These are phyloP conservation scores for Hoplodrina ambigua DNA, from an alignment of 2,888 invertebrate species.

Conservation along the genomic window DNA sequence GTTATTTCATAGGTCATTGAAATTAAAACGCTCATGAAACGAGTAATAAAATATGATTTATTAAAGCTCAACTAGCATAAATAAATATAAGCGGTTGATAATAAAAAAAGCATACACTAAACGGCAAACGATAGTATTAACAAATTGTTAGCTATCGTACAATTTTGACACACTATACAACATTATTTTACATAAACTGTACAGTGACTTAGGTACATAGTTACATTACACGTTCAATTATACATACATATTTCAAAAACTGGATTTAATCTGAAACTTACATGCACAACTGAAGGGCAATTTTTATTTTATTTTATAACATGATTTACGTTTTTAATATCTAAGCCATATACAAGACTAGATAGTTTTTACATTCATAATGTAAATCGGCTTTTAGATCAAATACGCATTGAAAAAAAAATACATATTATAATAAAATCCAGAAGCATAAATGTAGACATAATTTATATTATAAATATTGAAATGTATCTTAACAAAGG, in stretches of 20 bases:
- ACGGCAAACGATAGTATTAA: slow-evolving; percentile 60
- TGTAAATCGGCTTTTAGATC: slow-evolving; percentile 13
- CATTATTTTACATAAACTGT: slow-evolving; percentile 59
- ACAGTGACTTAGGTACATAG: slow-evolving; percentile 41
- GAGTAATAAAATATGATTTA: slow-evolving; percentile 84
- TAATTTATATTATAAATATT: neutral
- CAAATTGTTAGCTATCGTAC: slow-evolving; percentile 63
- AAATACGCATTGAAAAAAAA: slow-evolving; percentile 1
- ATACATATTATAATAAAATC: neutral
- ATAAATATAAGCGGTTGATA: slow-evolving; percentile 73
- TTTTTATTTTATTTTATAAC: slow-evolving; percentile 4
- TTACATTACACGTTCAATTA: slow-evolving; percentile 28
- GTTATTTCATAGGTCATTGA: neutral
- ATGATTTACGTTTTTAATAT: slow-evolving; percentile 23
- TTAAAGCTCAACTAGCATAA: slow-evolving; percentile 86
- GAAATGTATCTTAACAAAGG: neutral
- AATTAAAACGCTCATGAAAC: slow-evolving; percentile 74
- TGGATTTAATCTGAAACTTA: slow-evolving; percentile 17
- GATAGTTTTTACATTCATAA: slow-evolving; percentile 23
- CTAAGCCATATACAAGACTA: slow-evolving; percentile 47
- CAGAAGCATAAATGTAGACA: neutral
- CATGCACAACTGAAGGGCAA: slow-evolving; percentile 20
- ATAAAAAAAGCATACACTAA: slow-evolving; percentile 63
- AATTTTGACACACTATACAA: slow-evolving; percentile 59
- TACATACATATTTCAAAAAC: neutral